Evolutionary conservation across 1,140 invertebrate species (phyloP).

Genomic region (Macrostomum lignano): DNA sequence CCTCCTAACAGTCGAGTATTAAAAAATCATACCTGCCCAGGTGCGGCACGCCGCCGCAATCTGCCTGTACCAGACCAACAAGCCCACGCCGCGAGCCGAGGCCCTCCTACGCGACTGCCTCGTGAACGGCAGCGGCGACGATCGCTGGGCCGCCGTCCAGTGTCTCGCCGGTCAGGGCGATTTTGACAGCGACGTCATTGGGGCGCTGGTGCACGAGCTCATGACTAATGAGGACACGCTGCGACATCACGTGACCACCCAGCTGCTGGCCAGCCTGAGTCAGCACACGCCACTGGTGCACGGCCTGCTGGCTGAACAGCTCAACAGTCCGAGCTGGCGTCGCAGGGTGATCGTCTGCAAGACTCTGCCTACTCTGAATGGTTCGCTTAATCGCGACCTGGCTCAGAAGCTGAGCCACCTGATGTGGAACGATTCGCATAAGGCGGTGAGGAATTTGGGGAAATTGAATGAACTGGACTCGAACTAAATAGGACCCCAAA

Average conservation of each 20-base stretch:
- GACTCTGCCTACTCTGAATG: conserved; percentile 16
- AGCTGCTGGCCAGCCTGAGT: conserved; percentile 17
- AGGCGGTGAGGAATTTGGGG: no score
- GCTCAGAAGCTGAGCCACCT: conserved; percentile 9
- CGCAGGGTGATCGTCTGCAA: conserved; percentile 23
- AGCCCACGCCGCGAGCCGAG: conserved; percentile 14
- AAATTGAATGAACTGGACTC: no score
- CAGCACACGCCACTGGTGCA: conserved; percentile 17
- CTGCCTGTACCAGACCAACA: conserved; percentile 15
- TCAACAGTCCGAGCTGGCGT: conserved; percentile 24
- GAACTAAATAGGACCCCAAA: no score
- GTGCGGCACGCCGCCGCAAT: conserved; percentile 19
- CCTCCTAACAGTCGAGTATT: no score
- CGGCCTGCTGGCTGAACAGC: conserved; percentile 21
- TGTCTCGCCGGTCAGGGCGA: conserved; percentile 21
- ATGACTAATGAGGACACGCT: conserved; percentile 15
- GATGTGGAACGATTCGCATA: conserved; percentile 26
- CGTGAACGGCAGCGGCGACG: conserved; percentile 10
- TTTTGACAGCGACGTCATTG: conserved; percentile 20
- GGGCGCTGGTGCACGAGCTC: conserved; percentile 19
- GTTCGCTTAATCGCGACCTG: conserved; percentile 6
- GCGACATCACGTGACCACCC: conserved; percentile 15
- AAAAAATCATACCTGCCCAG: no score
- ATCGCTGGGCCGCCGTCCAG: conserved; percentile 23
- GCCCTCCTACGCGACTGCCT: conserved; percentile 11